Evolutionary conservation across 2,113 vertebrate genomes (phyloP), one percentile per base, ranked within the genome.

Genomic region (Ramphastos sulfuratus): DNA sequence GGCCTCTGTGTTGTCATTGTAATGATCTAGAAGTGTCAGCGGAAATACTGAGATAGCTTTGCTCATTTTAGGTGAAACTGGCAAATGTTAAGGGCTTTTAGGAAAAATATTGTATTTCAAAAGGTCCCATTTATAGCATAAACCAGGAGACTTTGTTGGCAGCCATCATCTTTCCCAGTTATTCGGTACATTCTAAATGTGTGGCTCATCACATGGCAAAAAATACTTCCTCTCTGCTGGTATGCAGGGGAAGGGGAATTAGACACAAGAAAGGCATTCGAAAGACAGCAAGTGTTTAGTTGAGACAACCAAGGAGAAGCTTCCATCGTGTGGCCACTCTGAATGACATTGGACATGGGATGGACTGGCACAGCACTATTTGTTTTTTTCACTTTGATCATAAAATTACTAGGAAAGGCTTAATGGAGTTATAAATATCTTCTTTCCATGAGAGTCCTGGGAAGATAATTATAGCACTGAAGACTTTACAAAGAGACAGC

Each of bases 391-490:
- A 87, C 93, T 95, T 96, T 97, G 95, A 94, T 96, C 90, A 80
- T 81, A 95, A 96, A 96, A 92, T 94, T 94, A 94, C 90, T 78
- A 94, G 86, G 86, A 95, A 96, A 92, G 84, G 82, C 92, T 96
- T 96, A 95, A 96, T 94, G 89, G 87, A 83, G 87, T 93, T 97
- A 96, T 96, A 94, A 97, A 97, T 97, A 97, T 92, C 95, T 91
- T 96, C 83, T 97, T 96, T 97, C 94, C 95, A 95, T 95, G 94
- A 95, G 94, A 96, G 94, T 91, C 89, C 84, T 89, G 89, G 89
- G 90, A 96, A 88, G 94, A 92, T 95, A 97, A 97, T 96, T 96
- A 96, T 97, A 97, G 96, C 75, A 50, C 82, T 78, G 75, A 93
- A 89, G 90, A 91, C 93, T 77, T 94, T 92, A 87, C 82, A 92